Percentiles rank a stretch among this genome's conserved stretches.
Evolutionary conservation across 2,888 invertebrate genomes (phyloP).

Genomic region (Dusona sp.): DNA sequence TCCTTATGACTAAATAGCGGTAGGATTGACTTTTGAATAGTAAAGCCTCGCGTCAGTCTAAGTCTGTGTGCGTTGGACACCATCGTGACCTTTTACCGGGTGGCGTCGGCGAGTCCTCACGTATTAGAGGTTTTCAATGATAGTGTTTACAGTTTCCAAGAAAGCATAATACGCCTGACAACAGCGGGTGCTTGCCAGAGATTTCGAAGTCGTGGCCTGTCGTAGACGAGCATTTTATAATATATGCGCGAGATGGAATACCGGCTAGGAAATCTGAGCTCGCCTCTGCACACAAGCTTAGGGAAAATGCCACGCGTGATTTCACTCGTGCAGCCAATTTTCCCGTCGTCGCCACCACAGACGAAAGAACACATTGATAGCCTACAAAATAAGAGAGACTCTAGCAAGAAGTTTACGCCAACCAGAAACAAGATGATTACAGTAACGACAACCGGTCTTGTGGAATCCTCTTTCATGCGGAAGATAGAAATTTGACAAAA

Average conservation of each 20-base stretch:
- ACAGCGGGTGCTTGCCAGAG: conserved; percentile 52
- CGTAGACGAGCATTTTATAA: conserved; percentile 52
- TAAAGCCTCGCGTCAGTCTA: neutral
- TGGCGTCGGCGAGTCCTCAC: conserved; percentile 68
- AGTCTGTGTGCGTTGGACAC: conserved; percentile 52
- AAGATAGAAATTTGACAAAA: neutral
- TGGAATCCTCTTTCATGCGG: neutral
- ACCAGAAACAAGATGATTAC: neutral
- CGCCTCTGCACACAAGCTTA: conserved; percentile 32
- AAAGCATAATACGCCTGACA: conserved; percentile 66
- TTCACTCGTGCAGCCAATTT: conserved; percentile 77
- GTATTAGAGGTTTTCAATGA: conserved; percentile 71
- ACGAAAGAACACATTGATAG: conserved; percentile 28
- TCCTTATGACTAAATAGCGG: conserved; percentile 52
- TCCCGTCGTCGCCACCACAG: conserved; percentile 71
- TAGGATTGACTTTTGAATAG: conserved; percentile 16
- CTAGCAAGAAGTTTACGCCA: conserved; percentile 1
- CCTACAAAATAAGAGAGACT: conserved; percentile 21
- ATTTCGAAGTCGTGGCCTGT: conserved; percentile 33
- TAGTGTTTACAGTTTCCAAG: conserved; percentile 73
- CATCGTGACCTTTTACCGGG: conserved; percentile 69
- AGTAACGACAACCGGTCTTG: conserved; percentile 16
- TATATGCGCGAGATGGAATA: conserved; percentile 46
- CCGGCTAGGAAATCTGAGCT: conserved; percentile 28
- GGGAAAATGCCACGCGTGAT: conserved; percentile 75